Evolutionary conservation across 2,888 invertebrate genomes (phyloP), one percentile per base, ranked within the genome.

Genomic region (Agrotis ipsilon): DNA sequence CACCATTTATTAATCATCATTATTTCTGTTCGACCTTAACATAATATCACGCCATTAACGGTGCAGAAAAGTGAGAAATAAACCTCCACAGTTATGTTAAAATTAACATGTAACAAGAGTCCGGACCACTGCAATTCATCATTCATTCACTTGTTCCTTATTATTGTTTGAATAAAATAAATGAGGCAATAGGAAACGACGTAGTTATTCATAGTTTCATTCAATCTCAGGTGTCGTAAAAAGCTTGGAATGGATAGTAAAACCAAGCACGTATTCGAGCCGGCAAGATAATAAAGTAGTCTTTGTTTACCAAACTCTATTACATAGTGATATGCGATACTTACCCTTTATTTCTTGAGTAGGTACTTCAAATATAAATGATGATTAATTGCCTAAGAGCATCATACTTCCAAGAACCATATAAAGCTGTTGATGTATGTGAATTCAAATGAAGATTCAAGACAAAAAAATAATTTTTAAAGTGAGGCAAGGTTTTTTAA

Each of bases 221-320:
- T 75, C 48, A 75, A 75, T 59, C 21, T 75, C 13, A 13, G 43
- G 16, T 5, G 9, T 59, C 54, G 45, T 68, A 54, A 59, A 59
- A 67, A 43, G n/a, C 24, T 68, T 51, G n/a, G 21, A 32, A 54
- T 55, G 43, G 54, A 24, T 68, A 68, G 18, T 68, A 39, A 74
- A 65, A 32, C 24, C 5, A 5, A 11, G 3, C 11, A n/a, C 7
- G 11, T n/a, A n/a, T 58, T 46, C 32, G 13, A 5, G 21, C 21
- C 19, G 43, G 18, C 21, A 7, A 21, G 19, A 18, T 21, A 49
- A n/a, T 59, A 60, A 32, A 54, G 54, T n/a, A 59, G 24, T 59
- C n/a, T 2, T 48, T 43, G 61, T 43, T n/a, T n/a, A 55, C 1
- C 19, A 21, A 49, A 32, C 16, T 7, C 24, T 11, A 48, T 2